These are phyloP conservation scores for Apogon talboti DNA, from an alignment of 2,797 vertebrate species.

Conservation along the genomic window DNA sequence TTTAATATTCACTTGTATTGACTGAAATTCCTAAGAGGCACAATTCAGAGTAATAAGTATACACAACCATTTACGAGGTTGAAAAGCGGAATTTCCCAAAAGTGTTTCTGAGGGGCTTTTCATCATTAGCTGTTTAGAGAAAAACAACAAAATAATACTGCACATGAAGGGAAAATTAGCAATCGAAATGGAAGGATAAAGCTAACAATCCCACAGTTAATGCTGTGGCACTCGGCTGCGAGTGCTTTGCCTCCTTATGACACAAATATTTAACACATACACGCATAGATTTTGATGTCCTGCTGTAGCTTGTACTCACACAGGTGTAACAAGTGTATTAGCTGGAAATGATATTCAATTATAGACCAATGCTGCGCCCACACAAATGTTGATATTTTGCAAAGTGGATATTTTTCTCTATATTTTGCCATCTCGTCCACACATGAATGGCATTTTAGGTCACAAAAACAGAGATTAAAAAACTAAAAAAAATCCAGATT, in stretches of 20 bases:
- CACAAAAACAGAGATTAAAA: no score
- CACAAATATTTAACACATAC: background rate
- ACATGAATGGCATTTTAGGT: no score
- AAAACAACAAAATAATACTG: background rate
- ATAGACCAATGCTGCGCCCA: no score
- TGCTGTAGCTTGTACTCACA: no score
- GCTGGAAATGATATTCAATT: no score
- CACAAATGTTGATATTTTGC: no score
- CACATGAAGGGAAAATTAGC: background rate
- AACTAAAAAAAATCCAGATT: no score
- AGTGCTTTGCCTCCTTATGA: no score
- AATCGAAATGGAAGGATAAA: background rate
- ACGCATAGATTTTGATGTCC: background rate
- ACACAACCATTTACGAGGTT: constrained; percentile 17
- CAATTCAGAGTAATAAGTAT: constrained; percentile 5
- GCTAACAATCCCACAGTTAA: no score
- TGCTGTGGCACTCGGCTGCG: background rate
- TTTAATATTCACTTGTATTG: constrained; percentile 10
- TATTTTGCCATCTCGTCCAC: no score
- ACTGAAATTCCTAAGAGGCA: constrained; percentile 25
- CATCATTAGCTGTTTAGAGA: constrained; percentile 1
- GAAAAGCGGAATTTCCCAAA: constrained; percentile 3
- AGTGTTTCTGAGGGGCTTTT: constrained; percentile 10
- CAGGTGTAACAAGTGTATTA: no score
- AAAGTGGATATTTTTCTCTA: no score